Evolutionary conservation across 2,113 vertebrate genomes (phyloP).

Genomic region (Narcine bancroftii): DNA sequence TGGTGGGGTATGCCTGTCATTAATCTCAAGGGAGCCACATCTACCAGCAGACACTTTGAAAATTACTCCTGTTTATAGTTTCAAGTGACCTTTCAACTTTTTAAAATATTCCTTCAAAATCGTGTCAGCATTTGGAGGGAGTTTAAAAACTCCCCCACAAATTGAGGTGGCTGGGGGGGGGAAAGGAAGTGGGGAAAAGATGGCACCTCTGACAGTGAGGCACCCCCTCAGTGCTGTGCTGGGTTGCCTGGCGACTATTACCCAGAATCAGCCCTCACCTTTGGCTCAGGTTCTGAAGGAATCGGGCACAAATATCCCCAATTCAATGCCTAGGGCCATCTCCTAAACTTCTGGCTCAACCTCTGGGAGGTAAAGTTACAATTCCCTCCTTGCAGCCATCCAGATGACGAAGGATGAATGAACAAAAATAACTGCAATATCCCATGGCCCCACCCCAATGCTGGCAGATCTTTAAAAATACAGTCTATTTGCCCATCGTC

Average conservation of each 20-base stretch:
- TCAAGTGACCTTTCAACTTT: background rate
- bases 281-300: background rate
- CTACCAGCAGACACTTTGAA: slow-evolving; percentile 19
- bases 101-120: background rate
- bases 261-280: background rate
- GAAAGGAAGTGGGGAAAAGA: too few species aligned
- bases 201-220: too few species aligned
- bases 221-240: too few species aligned
- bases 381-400: background rate
- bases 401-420: background rate
- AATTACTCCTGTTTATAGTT: background rate
- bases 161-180: too few species aligned
- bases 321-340: background rate
- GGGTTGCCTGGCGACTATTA: too few species aligned
- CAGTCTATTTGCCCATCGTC: background rate
- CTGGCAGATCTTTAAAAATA: background rate
- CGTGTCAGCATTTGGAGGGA: background rate
- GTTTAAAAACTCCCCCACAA: too few species aligned
- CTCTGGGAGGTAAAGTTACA: background rate
- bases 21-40: slow-evolving; percentile 12
- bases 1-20: background rate
- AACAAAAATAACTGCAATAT: background rate
- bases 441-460: background rate
- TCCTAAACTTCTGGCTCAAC: background rate
- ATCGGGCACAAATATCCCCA: background rate